Evolutionary conservation across 2,797 vertebrate species (phyloP), one percentile per base, ranked within the genome.

Genomic region (Hybognathus amarus): DNA sequence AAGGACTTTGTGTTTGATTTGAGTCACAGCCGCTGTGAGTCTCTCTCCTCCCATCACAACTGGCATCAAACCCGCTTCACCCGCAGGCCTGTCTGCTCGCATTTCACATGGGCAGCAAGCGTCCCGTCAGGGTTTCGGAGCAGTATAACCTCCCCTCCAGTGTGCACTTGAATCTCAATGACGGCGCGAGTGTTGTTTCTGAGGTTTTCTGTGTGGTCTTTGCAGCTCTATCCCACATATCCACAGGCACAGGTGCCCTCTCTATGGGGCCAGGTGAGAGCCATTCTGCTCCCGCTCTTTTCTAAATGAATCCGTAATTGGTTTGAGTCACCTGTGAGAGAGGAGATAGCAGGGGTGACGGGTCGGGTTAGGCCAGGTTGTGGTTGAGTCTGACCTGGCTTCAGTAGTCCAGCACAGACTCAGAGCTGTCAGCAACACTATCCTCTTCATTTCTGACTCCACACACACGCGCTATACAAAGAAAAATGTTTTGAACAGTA

Each of bases 301-400:
- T 93, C 91, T 90, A 95, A 94, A 95, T 94, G 94, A 95, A 94
- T 92, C 85, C 90, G 93, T 95, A 95, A 95, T 95, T 95, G 93
- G 93, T 95, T 96, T 93, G 91, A 90, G 82, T 91, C 93, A 89
- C 94, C 94, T 89, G 90, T 90, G 45, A n/a, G 94, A 90, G 94
- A 82, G 3, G 87, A 85, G 91, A 89, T 90, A 89, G 90, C 92
- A 91, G 92, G 93, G 87, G 91, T 90, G 84, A 88, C 84, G 89
- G 86, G 87, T 89, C 87, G 89, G 89, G 81, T 87, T 89, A 89
- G 90, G 82, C 83, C 84, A 90, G 91, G 90, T 90, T 54, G 56
- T 76, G 82, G 85, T 82, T 85, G 42, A 84, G 85, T 85, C 88
- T 87, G 91, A 89, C 89, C 79, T 86, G 88, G 59, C 84, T 89